These are phyloP conservation scores for Globodera rostochiensis DNA, from an alignment of 1,140 invertebrate genomes.

Conservation along the genomic window DNA sequence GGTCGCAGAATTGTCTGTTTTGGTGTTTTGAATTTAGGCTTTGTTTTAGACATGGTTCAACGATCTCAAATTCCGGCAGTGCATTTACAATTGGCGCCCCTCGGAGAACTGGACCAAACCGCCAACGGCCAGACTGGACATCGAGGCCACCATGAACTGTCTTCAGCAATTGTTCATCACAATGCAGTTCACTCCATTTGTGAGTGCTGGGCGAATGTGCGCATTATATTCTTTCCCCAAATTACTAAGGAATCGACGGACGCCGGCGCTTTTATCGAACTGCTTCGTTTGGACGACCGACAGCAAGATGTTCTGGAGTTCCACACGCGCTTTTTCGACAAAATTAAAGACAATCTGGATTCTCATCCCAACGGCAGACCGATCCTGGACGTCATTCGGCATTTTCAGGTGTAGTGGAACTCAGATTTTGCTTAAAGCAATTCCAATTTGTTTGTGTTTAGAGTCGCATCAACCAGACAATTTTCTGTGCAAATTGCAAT, in stretches of 20 bases:
- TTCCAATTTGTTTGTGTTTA: conserved; percentile 2
- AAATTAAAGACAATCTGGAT: conserved; percentile 49
- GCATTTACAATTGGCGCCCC: conserved; percentile 56
- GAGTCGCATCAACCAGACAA: conserved; percentile 39
- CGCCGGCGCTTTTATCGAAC: conserved; percentile 46
- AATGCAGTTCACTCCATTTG: conserved; percentile 59
- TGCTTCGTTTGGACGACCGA: conserved; percentile 53
- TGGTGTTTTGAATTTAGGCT: background rate
- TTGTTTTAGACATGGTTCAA: conserved; percentile 60
- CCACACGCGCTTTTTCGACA: conserved; percentile 55
- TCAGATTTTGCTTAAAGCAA: background rate
- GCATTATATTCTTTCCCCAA: background rate
- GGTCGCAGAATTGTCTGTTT: conserved; percentile 28
- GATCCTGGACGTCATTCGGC: conserved; percentile 24
- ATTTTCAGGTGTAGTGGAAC: conserved; percentile 38
- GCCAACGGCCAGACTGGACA: conserved; percentile 50
- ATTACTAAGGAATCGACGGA: conserved; percentile 48
- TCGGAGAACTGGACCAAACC: conserved; percentile 39
- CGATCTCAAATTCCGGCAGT: conserved; percentile 59
- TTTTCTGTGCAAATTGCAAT: conserved; percentile 46
- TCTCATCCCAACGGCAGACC: conserved; percentile 55
- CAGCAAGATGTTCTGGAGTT: conserved; percentile 65
- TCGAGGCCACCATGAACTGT: conserved; percentile 54
- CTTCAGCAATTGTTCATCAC: conserved; percentile 57
- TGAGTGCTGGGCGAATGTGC: conserved; percentile 32